A percentile compares a stretch with the other conserved stretches of the same genome.
phyloP scores from a whole-genome alignment of 2,797 vertebrate genomes.

The Oreochromis grahami region DNA sequence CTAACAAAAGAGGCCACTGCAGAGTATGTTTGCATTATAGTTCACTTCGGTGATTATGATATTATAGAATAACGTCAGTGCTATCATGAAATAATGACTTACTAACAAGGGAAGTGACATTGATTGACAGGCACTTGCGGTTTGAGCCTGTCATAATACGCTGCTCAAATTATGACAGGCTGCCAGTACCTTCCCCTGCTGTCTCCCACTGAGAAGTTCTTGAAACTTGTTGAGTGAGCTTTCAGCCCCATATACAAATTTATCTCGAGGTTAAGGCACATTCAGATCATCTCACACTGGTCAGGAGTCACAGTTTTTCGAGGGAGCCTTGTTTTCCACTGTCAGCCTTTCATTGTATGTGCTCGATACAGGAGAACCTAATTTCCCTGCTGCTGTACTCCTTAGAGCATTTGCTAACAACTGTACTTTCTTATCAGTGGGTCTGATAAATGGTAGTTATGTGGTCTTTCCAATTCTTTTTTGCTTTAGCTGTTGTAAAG shows the following conservation, averaged over 20 bases:
- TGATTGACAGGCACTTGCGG: constrained; percentile 3
- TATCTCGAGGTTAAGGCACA: background rate
- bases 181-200: background rate
- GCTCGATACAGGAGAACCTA: background rate
- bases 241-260: background rate
- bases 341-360: background rate
- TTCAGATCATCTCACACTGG: background rate
- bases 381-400: background rate
- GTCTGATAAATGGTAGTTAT: constrained; percentile 10
- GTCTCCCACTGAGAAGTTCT: background rate
- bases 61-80: background rate
- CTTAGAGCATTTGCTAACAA: constrained; percentile 2
- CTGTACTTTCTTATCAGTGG: background rate
- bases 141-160: background rate
- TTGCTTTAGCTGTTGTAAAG: background rate
- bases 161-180: background rate
- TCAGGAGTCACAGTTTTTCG: background rate
- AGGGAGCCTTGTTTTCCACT: background rate
- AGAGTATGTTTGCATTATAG: background rate
- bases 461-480: background rate
- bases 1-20: background rate
- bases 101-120: background rate
- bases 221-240: background rate
- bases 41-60: background rate
- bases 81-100: background rate